Conservation (phyloP, 2,797 vertebrate species). For the Epinephelus awoara region DNA sequence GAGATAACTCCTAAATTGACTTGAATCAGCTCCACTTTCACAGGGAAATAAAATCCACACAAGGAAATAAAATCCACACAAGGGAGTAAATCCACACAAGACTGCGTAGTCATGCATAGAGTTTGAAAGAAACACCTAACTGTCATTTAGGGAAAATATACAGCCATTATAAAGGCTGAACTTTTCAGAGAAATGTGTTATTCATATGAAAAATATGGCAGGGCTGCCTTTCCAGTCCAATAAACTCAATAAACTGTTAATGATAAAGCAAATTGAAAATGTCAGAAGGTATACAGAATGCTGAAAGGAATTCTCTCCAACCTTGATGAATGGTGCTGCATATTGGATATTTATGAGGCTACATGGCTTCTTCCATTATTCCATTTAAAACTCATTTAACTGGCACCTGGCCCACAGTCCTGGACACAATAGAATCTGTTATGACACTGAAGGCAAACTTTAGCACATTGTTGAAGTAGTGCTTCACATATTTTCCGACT, state of each 20-base stretch:
- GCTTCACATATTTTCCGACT: slow-evolving; percentile 34
- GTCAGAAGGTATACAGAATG: slow-evolving; percentile 70
- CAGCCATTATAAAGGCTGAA: slow-evolving; percentile 41
- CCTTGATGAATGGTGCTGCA: slow-evolving; percentile 65
- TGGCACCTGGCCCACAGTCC: slow-evolving; percentile 48
- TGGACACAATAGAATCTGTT: slow-evolving; percentile 47
- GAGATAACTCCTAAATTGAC: slow-evolving; percentile 43
- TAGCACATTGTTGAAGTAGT: slow-evolving; percentile 30
- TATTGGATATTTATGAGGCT: slow-evolving; percentile 64
- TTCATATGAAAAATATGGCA: slow-evolving; percentile 60
- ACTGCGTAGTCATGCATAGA: slow-evolving; percentile 27
- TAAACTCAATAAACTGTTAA: slow-evolving; percentile 75
- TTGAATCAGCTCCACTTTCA: slow-evolving; percentile 43
- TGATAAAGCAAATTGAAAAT: slow-evolving; percentile 80
- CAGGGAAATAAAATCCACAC: slow-evolving; percentile 18
- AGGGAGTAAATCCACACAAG: not conserved
- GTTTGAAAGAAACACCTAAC: slow-evolving; percentile 44
- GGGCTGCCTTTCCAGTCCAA: slow-evolving; percentile 66
- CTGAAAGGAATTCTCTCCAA: slow-evolving; percentile 57
- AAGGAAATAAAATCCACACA: not conserved
- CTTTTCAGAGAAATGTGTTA: slow-evolving; percentile 46
- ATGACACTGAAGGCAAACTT: slow-evolving; percentile 39
- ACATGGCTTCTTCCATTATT: slow-evolving; percentile 60
- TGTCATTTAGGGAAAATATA: slow-evolving; percentile 63
- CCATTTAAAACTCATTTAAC: slow-evolving; percentile 67